Base-by-base conservation (phyloP, 2,888 invertebrate species). In the Patella ulyssiponensis region DNA sequence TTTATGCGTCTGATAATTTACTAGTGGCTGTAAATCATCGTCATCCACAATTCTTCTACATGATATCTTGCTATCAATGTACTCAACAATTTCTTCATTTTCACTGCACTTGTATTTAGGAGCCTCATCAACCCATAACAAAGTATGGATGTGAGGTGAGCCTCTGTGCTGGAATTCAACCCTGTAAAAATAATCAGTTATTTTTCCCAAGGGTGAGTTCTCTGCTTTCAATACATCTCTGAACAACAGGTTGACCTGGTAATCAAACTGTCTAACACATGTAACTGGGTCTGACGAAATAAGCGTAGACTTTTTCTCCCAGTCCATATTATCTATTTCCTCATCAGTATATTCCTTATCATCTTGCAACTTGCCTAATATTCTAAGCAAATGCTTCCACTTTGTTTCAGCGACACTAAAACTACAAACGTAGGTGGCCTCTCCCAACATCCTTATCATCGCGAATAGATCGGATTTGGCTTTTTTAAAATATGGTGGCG, bases 141-240 rank as follows among this genome's bases (percentile, higher is more conserved):
- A 69, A 74, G 80, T 78, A 64, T 86, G 85, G 2, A 84, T 80
- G 76, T 85, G 83, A 12, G 86, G 85, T 9, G 82, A 83, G 1
- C 86, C 86, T 12, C 85, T 74, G n/a, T 81, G 81, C 71, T 86
- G 87, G 87, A 27, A 87, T 84, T 84, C 85, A 12, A 83, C 82
- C 27, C 83, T 76, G 69, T 80, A 33, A 33, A 4, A 33, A 33
- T 3, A 33, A 33, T 33, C 33, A 33, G 3, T 33, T 33, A 33
- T 33, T 33, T 33, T 33, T 33, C 33, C 33, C 33, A 81, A 72
- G 80, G 83, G 72, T 86, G 83, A 14, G 1, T 80, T 20, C 23
- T 53, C 54, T 17, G 27, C 27, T 17, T 78, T n/a, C 33, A 82
- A 64, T 51, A 70, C 7, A 2, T 54, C 76, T 9, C 76, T 79